Base-by-base conservation (phyloP, 1,140 invertebrate species). In the Apis cerana region DNA sequence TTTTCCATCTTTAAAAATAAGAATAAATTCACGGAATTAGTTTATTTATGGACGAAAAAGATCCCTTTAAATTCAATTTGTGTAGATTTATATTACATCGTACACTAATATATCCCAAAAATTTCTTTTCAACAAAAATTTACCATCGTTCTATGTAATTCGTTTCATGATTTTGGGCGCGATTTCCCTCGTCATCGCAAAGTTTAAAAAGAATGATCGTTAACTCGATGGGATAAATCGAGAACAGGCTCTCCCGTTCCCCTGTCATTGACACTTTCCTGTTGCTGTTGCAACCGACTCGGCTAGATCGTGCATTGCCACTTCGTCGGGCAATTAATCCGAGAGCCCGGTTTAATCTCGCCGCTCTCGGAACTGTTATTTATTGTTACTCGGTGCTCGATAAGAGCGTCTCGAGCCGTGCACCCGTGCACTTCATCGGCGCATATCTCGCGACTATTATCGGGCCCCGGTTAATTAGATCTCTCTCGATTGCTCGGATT, bases 251-350 rank as follows among this genome's bases (percentile, higher is more conserved):
- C 33, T 33, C 33, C 33, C 33, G 33, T 33, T 48, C 62, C 62
- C 50, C 65, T 48, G 65, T 59, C 64, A 59, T 78, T 67, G 76
- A 65, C 67, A 69, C 56, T 69, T 59, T 69, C 64, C 76, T 2
- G 33, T 69, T 65, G 68, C 33, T 56, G 65, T 59, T 69, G 64
- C 65, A 58, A 78, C 52, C 11, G 2, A 33, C 33, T 15, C 19
- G 27, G 27, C 65, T 54, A 27, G 54, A 69, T 74, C 59, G 78
- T 54, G 68, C 59, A 74, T 80, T 80, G 23, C 78, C 70, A 80
- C 59, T 74, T 64, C 27, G 70, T 54, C 78, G 33, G 33, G 70
- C 78, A 80, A 74, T 74, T 80, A 80, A 80, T 80, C 69, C 64
- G 48, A 54, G 69, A 52, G 68, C 78, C n/a, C 33, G 78, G 33